A percentile compares a stretch with the other conserved stretches of the same genome.
Conservation (phyloP, 1,140 invertebrate species). For the Grapholita molesta region DNA sequence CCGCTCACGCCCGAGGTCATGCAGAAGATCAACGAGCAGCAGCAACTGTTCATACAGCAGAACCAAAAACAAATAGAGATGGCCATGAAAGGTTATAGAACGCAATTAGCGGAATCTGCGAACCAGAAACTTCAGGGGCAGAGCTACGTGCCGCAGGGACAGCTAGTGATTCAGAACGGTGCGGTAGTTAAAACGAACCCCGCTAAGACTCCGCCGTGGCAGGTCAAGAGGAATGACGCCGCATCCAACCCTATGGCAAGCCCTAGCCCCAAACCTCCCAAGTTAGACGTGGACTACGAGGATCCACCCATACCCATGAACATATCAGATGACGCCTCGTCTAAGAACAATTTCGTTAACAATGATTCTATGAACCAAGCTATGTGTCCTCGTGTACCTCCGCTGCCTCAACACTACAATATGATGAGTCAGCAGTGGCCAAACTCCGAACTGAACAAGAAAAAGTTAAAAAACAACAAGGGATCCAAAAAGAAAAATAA, state of each 20-base stretch:
- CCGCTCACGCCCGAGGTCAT: constrained; percentile 77
- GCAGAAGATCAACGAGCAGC: constrained; percentile 80
- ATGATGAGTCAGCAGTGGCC: constrained; percentile 78
- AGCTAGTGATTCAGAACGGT: constrained; percentile 71
- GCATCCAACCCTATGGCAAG: constrained; percentile 41
- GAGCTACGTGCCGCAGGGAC: constrained; percentile 64
- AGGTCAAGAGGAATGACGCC: constrained; percentile 75
- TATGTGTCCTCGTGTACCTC: constrained; percentile 84
- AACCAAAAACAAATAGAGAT: constrained; percentile 78
- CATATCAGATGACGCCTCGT: constrained; percentile 49
- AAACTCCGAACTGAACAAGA: constrained; percentile 80
- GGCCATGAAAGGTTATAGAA: constrained; percentile 75
- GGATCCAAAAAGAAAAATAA: constrained; percentile 79
- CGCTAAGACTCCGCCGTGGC: constrained; percentile 81
- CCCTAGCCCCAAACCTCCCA: constrained; percentile 55
- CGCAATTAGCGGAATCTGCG: constrained; percentile 59
- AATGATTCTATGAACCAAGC: constrained; percentile 51
- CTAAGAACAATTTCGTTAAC: constrained; percentile 44
- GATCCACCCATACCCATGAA: constrained; percentile 42
- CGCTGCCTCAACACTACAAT: constrained; percentile 84
- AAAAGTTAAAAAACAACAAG: constrained; percentile 80
- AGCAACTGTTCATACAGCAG: constrained; percentile 79
- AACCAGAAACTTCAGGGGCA: constrained; percentile 50
- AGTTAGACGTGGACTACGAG: constrained; percentile 58
- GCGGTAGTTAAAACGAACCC: constrained; percentile 69